A percentile compares a stretch with the other conserved stretches of the same genome.
These are phyloP conservation scores for Meliscaeva auricollis DNA, from an alignment of 2,888 invertebrate genomes.

Conservation along the genomic window DNA sequence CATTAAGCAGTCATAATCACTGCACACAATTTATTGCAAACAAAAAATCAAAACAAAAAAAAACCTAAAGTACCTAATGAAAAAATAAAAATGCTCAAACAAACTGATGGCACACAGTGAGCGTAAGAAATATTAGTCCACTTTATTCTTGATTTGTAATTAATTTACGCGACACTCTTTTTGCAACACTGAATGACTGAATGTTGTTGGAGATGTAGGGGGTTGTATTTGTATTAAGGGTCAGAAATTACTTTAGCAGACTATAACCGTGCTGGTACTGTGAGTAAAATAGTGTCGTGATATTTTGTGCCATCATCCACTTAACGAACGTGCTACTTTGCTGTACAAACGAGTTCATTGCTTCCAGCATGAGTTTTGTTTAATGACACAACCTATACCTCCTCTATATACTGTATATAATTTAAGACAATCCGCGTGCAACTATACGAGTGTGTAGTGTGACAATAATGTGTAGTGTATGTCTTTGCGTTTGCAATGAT, in stretches of 20 bases:
- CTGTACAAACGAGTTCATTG: slow-evolving; percentile 60
- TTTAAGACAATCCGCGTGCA: not conserved
- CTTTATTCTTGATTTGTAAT: slow-evolving; percentile 10
- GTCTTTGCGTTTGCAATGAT: slow-evolving; percentile 2
- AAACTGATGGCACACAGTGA: not conserved
- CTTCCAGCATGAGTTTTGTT: slow-evolving; percentile 31
- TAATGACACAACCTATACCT: slow-evolving; percentile 6
- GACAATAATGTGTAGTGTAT: slow-evolving; percentile 45
- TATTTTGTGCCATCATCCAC: slow-evolving; percentile 70
- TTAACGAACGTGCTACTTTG: slow-evolving; percentile 64
- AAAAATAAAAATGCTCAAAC: not conserved
- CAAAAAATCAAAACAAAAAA: not conserved
- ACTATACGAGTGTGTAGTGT: slow-evolving; percentile 2
- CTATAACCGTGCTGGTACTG: not conserved
- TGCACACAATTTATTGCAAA: slow-evolving; percentile 12
- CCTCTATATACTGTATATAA: not conserved
- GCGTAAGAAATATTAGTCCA: not conserved
- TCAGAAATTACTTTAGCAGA: slow-evolving; percentile 1
- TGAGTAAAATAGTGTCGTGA: slow-evolving; percentile 44
- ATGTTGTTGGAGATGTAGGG: not conserved
- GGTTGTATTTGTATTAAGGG: not conserved
- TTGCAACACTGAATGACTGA: not conserved
- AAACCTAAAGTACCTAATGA: no score
- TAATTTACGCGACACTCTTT: slow-evolving; percentile 3
- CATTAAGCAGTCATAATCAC: not conserved